These are phyloP conservation scores for Siniperca chuatsi DNA, from an alignment of 2,113 vertebrate species.

Conservation along the genomic window DNA sequence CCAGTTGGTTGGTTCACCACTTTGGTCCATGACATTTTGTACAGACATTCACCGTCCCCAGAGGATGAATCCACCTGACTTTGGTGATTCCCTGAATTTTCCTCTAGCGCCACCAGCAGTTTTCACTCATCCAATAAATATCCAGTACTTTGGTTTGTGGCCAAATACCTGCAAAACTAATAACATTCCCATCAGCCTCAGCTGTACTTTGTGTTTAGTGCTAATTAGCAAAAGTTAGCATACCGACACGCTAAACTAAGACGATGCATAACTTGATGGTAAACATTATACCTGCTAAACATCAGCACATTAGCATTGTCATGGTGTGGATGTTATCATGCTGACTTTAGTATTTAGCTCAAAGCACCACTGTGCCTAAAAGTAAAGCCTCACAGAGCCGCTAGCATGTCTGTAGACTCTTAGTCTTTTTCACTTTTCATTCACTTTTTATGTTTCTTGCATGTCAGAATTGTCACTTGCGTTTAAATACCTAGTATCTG, in stretches of 20 bases:
- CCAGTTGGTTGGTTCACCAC: too few relatives aligned
- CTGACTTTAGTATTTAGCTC: neutral
- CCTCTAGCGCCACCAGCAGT: neutral
- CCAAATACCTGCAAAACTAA: neutral
- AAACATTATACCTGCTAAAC: neutral
- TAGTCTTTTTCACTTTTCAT: too few relatives aligned
- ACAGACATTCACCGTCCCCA: too few relatives aligned
- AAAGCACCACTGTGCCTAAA: neutral
- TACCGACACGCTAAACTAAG: neutral
- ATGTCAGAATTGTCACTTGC: neutral
- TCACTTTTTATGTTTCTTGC: too few relatives aligned
- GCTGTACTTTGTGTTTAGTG: neutral
- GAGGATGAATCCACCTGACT: neutral
- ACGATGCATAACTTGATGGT: neutral
- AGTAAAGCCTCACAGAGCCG: neutral
- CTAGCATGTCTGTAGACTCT: too few relatives aligned
- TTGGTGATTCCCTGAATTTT: neutral
- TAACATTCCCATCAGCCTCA: neutral
- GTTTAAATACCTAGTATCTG: neutral
- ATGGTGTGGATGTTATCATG: too few relatives aligned
- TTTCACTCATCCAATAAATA: neutral
- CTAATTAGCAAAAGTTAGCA: neutral
- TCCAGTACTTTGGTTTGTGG: neutral
- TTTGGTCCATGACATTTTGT: too few relatives aligned
- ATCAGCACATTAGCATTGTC: too few relatives aligned